Percentiles rank a stretch among this genome's conserved stretches.
Conservation (phyloP, 2,113 vertebrate genomes). For the Triplophysa dalaica region DNA sequence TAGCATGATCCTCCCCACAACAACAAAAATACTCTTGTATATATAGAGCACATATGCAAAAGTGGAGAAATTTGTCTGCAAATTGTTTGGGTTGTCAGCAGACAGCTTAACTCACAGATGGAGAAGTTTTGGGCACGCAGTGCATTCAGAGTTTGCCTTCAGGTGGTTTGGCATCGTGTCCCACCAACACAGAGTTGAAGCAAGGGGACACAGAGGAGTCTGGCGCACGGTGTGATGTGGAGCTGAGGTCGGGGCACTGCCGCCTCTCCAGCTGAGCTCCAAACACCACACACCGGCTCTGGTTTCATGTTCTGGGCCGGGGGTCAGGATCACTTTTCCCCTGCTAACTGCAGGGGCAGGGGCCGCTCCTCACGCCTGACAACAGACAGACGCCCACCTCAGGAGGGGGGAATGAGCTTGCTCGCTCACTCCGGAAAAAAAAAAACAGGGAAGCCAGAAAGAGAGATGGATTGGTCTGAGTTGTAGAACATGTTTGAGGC, state of each 20-base stretch:
- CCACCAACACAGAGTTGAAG: constrained; percentile 13
- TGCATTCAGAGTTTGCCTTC: constrained; percentile 1
- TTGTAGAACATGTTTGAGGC: constrained; percentile 47
- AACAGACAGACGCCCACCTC: constrained; percentile 69
- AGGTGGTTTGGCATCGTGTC: constrained; percentile 50
- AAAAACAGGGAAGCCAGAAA: constrained; percentile 49
- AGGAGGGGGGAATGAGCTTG: constrained; percentile 48
- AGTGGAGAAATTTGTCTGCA: constrained; percentile 4
- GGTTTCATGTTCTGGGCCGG: constrained; percentile 70
- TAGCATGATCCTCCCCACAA: neutral
- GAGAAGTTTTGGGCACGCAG: constrained; percentile 18
- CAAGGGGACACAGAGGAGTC: constrained; percentile 49
- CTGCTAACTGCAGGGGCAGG: constrained; percentile 49
- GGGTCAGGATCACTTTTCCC: constrained; percentile 62
- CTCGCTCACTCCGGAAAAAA: constrained; percentile 24
- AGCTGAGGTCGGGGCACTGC: constrained; percentile 62
- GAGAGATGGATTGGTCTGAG: constrained; percentile 47
- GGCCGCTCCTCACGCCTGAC: constrained; percentile 60
- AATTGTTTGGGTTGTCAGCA: constrained; percentile 34
- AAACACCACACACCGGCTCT: constrained; percentile 67
- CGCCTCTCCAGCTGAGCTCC: constrained; percentile 76
- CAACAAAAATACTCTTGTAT: neutral
- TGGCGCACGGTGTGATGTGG: constrained; percentile 62
- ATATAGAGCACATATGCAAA: constrained; percentile 10
- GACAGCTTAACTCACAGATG: constrained; percentile 30